Conservation (phyloP, 37 sponge, comb jelly and placozoan genomes). For the Halichondria panicea region DNA sequence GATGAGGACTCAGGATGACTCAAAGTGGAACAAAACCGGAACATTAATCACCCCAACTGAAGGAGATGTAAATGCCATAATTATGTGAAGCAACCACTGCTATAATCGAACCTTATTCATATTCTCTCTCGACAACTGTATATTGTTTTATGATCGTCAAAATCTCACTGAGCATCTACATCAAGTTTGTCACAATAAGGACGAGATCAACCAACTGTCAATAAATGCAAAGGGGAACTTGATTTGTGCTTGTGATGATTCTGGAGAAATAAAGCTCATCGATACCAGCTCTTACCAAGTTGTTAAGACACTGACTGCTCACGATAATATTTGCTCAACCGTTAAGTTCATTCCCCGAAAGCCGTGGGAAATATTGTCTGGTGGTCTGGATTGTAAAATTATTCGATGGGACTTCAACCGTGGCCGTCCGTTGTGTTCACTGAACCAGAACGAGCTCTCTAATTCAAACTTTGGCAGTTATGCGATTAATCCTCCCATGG, state of each 20-base stretch:
- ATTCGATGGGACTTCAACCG: constrained; percentile 60
- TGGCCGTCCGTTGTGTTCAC: constrained; percentile 14
- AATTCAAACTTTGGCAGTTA: not conserved
- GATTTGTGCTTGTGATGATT: constrained; percentile 63
- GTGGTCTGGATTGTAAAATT: constrained; percentile 57
- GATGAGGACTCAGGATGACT: not conserved
- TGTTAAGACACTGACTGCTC: constrained; percentile 35
- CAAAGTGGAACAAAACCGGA: not conserved
- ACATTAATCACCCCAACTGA: not conserved
- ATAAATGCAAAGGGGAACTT: constrained; percentile 33
- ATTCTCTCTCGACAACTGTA: constrained; percentile 22
- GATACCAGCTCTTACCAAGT: constrained; percentile 24
- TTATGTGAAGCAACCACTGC: too few relatives aligned
- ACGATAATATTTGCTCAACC: constrained; percentile 68
- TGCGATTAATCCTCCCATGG: constrained; percentile 74
- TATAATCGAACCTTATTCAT: not conserved
- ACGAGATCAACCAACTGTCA: constrained; percentile 70
- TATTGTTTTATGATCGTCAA: constrained; percentile 31
- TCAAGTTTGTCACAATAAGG: constrained; percentile 36
- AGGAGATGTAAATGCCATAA: constrained; percentile 40
- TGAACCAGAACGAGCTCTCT: not conserved
- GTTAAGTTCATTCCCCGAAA: constrained; percentile 41
- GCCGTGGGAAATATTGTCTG: constrained; percentile 58
- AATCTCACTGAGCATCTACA: constrained; percentile 2
- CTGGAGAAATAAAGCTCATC: constrained; percentile 65